Base-by-base conservation (phyloP, 2,888 invertebrate genomes). In the Ormyrus thymus region DNA sequence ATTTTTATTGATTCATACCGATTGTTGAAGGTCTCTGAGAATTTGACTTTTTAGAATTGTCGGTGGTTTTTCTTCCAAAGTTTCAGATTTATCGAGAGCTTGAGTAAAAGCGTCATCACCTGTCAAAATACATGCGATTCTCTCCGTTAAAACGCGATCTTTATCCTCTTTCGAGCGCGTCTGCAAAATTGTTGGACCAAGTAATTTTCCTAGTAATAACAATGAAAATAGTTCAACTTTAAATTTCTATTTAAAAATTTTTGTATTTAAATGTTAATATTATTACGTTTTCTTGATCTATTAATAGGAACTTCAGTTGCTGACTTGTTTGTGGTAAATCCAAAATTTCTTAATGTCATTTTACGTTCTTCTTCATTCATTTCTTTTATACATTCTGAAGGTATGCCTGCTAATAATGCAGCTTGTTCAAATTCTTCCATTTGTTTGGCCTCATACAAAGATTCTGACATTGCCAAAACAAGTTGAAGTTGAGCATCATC, bases 391-490 rank as follows among this genome's bases (percentile, higher is more conserved):
- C 82, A 81, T 50, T 85, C 71, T 45, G 81, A 69, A 45, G 64
- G 65, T 59, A 82, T 69, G 51, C 83, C 72, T 69, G 87, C 83
- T 66, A 90, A 76, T 29, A 85, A 81, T 43, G 86, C 84, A 59
- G 86, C 87, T 78, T 89, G 87, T 78, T 88, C 86, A 29, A 87
- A 75, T 76, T 87, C 83, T 45, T 87, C 84, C 11, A 84, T 83
- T 82, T 88, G 83, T 68, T 90, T 85, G 46, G 86, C 87, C 83
- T 91, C 90, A 59, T 90, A 88, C 45, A 91, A 85, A 1, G 91
- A 91, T 79, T 87, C 87, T 11, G 91, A 91, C 74, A 91, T 84
- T 7, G 91, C 91, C 62, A 91, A 79, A 11, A 90, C 91, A 66
- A 91, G 84, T 75, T 91, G 87, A 10, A 91, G 81, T 82, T 90